Evolutionary conservation across 2,888 invertebrate species (phyloP), one percentile per base, ranked within the genome.

Genomic region (Conops quadrifasciatus): DNA sequence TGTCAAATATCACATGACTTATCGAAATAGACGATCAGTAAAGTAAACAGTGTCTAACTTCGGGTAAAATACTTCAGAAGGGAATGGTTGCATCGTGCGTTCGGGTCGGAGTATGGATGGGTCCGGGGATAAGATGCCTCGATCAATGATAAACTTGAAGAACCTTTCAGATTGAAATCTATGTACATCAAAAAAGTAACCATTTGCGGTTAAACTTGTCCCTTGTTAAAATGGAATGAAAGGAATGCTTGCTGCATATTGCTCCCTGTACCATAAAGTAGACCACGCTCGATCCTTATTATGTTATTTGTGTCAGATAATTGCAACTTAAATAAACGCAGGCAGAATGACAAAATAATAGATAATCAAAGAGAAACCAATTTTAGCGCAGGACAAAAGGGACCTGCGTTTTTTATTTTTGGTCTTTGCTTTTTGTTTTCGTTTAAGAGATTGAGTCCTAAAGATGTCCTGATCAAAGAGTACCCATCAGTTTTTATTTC

Each of bases 1-100:
- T 74, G 73, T 80, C 79, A 79, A 80, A 77, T 80, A 81, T 81
- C 81, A 76, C 76, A 77, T 80, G 77, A 78, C 80, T 80, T 80
- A 81, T 80, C 80, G 75, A 72, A 79, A 76, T 78, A 78, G 79
- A 77, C 78, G 77, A 81, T 80, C 79, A 79, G 78, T 77, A 75
- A 58, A 58, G 3, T 16, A n/a, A n/a, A n/a, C n/a, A n/a, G 1
- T 58, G 58, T 58, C 58, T 58, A 28, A 28, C 21, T 58, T 9
- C 28, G 28, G 15, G 16, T 28, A 58, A 21, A 58, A 21, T 9
- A 28, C 15, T 58, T 15, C 13, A 58, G 26, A 26, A 24, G 13
- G 26, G 15, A 7, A 58, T 2, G 4, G 24, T 21, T 53, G 19
- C 1, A 21, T 36, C 36, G 36, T 36, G 9, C 36, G 36, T 7